Evolutionary conservation across 2,888 invertebrate species (phyloP).

Genomic region (Acrobasis repandana): DNA sequence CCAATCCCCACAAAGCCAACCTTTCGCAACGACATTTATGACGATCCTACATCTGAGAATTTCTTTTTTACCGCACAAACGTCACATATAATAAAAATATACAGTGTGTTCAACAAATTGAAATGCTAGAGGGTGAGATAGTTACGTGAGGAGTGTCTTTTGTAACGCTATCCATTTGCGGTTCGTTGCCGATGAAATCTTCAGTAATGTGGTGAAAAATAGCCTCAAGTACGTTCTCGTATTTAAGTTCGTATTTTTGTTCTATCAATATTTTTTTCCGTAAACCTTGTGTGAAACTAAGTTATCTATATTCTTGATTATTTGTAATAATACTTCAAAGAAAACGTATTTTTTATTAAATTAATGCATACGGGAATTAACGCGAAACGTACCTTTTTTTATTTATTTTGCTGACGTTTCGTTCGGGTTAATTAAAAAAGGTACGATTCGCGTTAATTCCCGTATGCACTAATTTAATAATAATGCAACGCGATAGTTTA

Average conservation of each 20-base stretch:
- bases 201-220: not conserved
- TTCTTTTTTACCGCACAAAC: slow-evolving; percentile 37
- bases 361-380: too few relatives aligned
- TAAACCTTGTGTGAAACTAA: not conserved
- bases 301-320: too few relatives aligned
- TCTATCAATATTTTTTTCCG: too few relatives aligned
- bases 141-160: slow-evolving; percentile 6
- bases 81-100: slow-evolving; percentile 40
- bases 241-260: too few relatives aligned
- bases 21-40: slow-evolving; percentile 42
- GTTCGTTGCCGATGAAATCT: slow-evolving; percentile 1
- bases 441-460: too few relatives aligned
- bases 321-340: too few relatives aligned
- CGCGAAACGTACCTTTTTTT: too few relatives aligned
- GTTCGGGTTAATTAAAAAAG: too few relatives aligned
- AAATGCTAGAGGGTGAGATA: slow-evolving; percentile 18
- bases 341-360: too few relatives aligned
- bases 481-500: too few relatives aligned
- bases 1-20: not conserved
- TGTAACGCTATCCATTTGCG: not conserved
- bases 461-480: too few relatives aligned
- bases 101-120: slow-evolving; percentile 32
- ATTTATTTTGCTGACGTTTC: too few relatives aligned
- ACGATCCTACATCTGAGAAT: slow-evolving; percentile 40
- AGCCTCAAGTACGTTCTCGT: not conserved